phyloP scores from a whole-genome alignment of 2,888 invertebrate genomes.

The Tenthredo amoena region DNA sequence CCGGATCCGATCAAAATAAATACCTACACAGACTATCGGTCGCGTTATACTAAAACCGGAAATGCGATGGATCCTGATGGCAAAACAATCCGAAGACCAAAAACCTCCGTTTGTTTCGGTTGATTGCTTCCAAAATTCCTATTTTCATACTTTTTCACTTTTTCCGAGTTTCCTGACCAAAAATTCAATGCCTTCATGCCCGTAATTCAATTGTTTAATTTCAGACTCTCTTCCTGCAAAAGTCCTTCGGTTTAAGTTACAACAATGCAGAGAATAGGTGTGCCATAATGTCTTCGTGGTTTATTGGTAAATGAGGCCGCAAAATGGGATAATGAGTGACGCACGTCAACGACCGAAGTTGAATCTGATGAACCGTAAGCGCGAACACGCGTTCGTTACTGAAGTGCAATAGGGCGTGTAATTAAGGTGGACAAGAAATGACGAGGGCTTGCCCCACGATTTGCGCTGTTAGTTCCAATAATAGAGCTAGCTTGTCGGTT shows the following conservation, averaged over 20 bases:
- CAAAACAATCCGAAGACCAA: neutral
- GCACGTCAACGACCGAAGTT: constrained; percentile 20
- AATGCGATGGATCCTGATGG: neutral
- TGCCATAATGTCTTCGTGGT: neutral
- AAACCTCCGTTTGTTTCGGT: neutral
- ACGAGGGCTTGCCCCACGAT: constrained; percentile 12
- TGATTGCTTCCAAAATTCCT: neutral
- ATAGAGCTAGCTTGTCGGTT: constrained; percentile 44
- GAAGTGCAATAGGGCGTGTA: constrained; percentile 41
- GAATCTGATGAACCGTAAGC: constrained; percentile 47
- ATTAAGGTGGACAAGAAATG: constrained; percentile 27
- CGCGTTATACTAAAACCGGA: neutral
- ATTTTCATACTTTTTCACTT: neutral
- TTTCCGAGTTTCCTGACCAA: neutral
- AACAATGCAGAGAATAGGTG: neutral
- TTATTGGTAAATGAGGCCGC: neutral
- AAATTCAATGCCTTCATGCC: no score
- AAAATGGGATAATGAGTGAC: neutral
- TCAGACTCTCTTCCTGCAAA: neutral
- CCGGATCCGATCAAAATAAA: neutral
- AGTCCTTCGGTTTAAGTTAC: neutral
- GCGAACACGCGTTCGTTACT: constrained; percentile 49
- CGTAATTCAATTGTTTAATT: neutral
- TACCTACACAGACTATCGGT: neutral
- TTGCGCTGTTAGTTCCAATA: constrained; percentile 52